Percentiles rank a stretch among this genome's conserved stretches.
Conservation (phyloP, 2,888 invertebrate species). For the Eupsilia transversa region DNA sequence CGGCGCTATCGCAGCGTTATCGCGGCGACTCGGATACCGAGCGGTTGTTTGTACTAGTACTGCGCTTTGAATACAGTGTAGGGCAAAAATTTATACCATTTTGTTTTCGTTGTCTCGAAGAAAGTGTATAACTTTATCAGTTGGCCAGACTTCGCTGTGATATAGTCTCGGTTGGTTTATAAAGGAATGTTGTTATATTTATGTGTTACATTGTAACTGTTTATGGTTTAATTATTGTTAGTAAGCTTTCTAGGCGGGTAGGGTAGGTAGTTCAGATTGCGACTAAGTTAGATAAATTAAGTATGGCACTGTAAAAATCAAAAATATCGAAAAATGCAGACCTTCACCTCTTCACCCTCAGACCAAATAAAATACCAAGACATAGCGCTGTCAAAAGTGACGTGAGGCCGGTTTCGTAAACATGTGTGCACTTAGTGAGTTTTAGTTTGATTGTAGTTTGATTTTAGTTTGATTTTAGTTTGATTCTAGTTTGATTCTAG, state of each 20-base stretch:
- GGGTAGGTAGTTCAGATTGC: too few species aligned
- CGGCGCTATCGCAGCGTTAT: constrained; percentile 64
- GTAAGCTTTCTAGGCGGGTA: background rate
- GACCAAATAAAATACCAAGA: too few species aligned
- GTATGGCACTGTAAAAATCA: too few species aligned
- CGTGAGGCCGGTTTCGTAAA: too few species aligned
- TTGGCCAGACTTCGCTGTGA: constrained; percentile 21
- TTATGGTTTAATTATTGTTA: constrained; percentile 3
- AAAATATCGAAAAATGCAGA: too few species aligned
- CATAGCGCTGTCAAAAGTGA: background rate
- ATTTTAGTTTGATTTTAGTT: too few species aligned
- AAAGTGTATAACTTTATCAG: constrained; percentile 55
- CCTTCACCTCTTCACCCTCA: too few species aligned
- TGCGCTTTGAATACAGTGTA: constrained; percentile 49
- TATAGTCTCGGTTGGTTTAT: constrained; percentile 10
- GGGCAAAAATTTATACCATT: constrained; percentile 53
- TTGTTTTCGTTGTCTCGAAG: constrained; percentile 56
- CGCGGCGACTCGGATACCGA: constrained; percentile 66
- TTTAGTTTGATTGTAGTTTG: too few species aligned
- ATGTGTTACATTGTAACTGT: constrained; percentile 21
- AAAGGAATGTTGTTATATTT: constrained; percentile 1
- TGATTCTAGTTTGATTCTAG: too few species aligned
- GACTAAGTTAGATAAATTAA: too few species aligned
- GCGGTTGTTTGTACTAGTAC: constrained; percentile 59
- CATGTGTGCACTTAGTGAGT: too few species aligned